A percentile compares a stretch with the other conserved stretches of the same genome.
These are phyloP conservation scores for Puma concolor DNA, from an alignment of 2,113 vertebrate genomes.

Conservation along the genomic window DNA sequence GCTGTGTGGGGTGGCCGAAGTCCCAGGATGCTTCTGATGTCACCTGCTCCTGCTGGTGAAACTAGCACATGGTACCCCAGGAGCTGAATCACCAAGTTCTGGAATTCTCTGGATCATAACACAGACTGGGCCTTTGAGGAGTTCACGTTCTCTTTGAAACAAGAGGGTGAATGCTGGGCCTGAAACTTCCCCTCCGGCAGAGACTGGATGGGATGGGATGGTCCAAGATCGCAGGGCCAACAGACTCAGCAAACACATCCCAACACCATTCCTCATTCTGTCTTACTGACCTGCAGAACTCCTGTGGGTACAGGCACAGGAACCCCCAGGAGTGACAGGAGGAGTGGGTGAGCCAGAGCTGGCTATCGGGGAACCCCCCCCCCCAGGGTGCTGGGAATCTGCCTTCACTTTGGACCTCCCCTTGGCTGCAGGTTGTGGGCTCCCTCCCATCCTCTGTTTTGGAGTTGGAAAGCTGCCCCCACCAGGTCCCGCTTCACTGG, in stretches of 20 bases:
- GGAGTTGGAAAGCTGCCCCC: background rate
- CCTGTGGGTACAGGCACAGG: background rate
- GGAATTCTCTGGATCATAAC: background rate
- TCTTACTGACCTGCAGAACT: background rate
- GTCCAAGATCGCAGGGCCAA: background rate
- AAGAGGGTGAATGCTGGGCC: background rate
- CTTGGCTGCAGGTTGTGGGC: no score
- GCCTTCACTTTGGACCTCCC: background rate
- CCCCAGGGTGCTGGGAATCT: background rate
- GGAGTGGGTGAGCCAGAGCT: background rate
- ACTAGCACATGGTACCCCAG: background rate
- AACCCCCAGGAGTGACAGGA: background rate
- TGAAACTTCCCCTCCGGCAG: background rate
- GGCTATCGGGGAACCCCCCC: background rate
- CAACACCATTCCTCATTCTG: accelerated
- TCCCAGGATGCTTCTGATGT: background rate
- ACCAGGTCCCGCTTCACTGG: background rate
- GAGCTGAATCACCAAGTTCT: background rate
- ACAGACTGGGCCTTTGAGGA: background rate
- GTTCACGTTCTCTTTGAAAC: background rate
- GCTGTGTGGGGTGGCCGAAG: accelerated
- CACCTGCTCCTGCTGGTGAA: background rate
- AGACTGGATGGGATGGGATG: background rate
- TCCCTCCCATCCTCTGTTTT: background rate
- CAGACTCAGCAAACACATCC: background rate